Evolutionary conservation across 2,797 vertebrate genomes (phyloP), one percentile per base, ranked within the genome.

Genomic region (Eptatretus atami): DNA sequence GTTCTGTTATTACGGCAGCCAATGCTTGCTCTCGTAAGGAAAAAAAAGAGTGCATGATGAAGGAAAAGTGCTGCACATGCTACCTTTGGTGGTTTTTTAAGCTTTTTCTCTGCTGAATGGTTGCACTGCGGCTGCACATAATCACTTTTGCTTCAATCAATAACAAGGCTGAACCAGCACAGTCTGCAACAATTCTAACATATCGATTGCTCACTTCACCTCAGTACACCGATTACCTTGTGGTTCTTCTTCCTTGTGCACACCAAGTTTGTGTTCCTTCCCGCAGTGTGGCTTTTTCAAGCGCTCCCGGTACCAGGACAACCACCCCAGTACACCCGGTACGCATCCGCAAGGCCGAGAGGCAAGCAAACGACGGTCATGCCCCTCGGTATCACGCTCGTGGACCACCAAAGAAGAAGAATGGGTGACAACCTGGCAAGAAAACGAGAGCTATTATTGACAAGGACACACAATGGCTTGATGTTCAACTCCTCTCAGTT

Each of bases 201-300:
- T 8, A 44, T 44, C 31, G 31, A 44, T 44, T 44, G 31, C 31
- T 44, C 31, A 44, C 31, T 44, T 44, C 31, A 44, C 31, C 2
- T 44, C 31, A 44, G 31, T 44, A 44, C 6, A 44, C 31, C 31
- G 4, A 44, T 44, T 44, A 44, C 31, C 2, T 44, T 4, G 31
- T 44, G 31, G 4, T 44, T 12, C 57, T 61, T 24, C 57, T 61
- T 24, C 57, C 57, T 61, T 24, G 64, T 69, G 3, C 12, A 63
- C 11, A 65, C 67, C 25, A 54, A 70, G 53, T 69, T 52, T 63
- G 63, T 63, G 6, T 63, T 2, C 66, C 53, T 2, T 64, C 52
- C 67, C 44, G 19, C 73, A 96, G 92, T 98, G 84, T 55, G 88
- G 88, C 71, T 96, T 98, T 81, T 98, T 96, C 75, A 81, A 78